phyloP scores from a whole-genome alignment of 2,888 invertebrate genomes.

The Eupithecia tripunctaria region DNA sequence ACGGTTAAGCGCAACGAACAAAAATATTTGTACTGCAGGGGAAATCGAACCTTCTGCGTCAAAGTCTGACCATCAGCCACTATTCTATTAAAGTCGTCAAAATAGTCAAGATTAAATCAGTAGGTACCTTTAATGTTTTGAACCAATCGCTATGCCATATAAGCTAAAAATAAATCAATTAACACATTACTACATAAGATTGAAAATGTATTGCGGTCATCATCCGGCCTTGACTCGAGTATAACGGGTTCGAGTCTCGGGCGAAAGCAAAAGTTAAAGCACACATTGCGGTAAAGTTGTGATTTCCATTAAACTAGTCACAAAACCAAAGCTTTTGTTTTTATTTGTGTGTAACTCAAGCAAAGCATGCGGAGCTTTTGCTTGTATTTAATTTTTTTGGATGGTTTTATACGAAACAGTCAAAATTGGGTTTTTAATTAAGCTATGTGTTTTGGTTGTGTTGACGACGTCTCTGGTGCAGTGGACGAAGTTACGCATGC shows the following conservation, averaged over 20 bases:
- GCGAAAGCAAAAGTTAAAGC: conserved; percentile 58
- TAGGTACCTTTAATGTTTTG: neutral
- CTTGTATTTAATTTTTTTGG: too few species aligned
- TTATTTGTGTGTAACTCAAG: neutral
- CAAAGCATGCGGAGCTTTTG: neutral
- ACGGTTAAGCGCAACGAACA: neutral
- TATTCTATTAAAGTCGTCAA: neutral
- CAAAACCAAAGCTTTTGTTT: neutral
- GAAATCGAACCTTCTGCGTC: neutral
- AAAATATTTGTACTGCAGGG: neutral
- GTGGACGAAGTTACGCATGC: too few species aligned
- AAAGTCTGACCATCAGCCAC: neutral
- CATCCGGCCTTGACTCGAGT: conserved; percentile 63
- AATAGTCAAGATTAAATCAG: neutral
- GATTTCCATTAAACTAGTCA: neutral
- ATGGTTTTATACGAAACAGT: too few species aligned
- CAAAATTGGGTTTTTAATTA: too few species aligned
- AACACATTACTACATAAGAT: neutral
- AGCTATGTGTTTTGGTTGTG: too few species aligned
- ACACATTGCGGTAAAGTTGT: conserved; percentile 9
- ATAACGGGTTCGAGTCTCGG: conserved; percentile 59
- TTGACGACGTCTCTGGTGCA: too few species aligned
- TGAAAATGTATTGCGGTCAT: conserved; percentile 45
- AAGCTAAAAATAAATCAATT: conserved; percentile 1
- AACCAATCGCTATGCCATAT: neutral